A percentile compares a stretch with the other conserved stretches of the same genome.
These are phyloP conservation scores for Cydia splendana DNA, from an alignment of 1,140 invertebrate genomes.

Conservation along the genomic window DNA sequence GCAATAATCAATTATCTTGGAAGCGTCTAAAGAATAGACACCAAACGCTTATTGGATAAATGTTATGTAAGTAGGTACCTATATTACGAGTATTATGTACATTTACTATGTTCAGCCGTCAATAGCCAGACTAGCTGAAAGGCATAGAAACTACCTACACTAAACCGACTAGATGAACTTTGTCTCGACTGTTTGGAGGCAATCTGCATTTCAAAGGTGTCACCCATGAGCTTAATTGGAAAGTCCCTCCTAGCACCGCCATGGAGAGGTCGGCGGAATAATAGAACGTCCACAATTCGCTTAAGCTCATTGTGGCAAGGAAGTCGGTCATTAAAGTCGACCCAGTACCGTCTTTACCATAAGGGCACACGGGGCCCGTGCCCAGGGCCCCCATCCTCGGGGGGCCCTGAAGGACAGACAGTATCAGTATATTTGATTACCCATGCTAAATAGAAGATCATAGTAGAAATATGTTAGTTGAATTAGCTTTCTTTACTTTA, in stretches of 20 bases:
- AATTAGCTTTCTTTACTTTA: too few species aligned
- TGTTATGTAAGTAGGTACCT: too few species aligned
- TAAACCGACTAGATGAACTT: not conserved
- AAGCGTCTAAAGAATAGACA: too few species aligned
- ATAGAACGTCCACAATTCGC: not conserved
- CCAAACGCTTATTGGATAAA: not conserved
- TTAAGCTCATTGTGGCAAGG: not conserved
- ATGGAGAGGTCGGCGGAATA: not conserved
- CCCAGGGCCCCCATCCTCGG: too few species aligned
- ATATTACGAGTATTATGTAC: too few species aligned
- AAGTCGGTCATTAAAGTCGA: not conserved
- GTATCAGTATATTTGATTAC: too few species aligned
- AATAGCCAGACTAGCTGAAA: not conserved
- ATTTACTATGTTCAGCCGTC: not conserved
- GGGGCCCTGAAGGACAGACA: too few species aligned
- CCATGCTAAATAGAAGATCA: too few species aligned
- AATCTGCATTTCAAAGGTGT: conserved; percentile 13
- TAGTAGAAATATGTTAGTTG: too few species aligned
- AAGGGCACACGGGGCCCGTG: too few species aligned
- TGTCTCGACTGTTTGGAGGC: not conserved
- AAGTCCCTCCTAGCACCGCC: not conserved
- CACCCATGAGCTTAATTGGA: conserved; percentile 6
- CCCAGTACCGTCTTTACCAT: too few species aligned
- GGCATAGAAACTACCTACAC: conserved; percentile 5
- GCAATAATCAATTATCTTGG: too few species aligned